Percentiles rank a stretch among this genome's conserved stretches.
phyloP scores from a whole-genome alignment of 2,113 vertebrate genomes.

The Lepisosteus osseus region DNA sequence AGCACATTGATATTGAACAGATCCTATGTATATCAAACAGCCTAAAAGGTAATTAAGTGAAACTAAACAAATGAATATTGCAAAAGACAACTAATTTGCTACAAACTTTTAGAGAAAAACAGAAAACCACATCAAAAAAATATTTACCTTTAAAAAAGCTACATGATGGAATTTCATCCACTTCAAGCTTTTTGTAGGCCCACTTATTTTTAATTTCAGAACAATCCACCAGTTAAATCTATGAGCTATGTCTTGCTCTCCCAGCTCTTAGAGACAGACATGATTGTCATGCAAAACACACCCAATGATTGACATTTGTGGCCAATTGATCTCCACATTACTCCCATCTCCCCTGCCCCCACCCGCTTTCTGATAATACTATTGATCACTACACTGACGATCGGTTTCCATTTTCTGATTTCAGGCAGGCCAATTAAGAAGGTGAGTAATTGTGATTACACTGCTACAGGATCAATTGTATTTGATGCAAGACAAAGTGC shows the following conservation, averaged over 20 bases:
- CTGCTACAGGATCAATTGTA: constrained; percentile 88
- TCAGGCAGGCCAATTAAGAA: constrained; percentile 96
- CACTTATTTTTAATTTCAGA: too few relatives aligned
- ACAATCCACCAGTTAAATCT: not conserved
- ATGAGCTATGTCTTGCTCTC: not conserved
- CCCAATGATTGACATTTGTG: constrained; percentile 74
- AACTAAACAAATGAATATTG: too few relatives aligned
- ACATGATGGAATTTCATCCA: too few relatives aligned
- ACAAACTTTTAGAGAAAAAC: too few relatives aligned
- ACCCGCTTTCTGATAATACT: constrained; percentile 83
- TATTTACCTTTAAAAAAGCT: too few relatives aligned
- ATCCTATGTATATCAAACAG: too few relatives aligned
- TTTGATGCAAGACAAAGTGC: constrained; percentile 80
- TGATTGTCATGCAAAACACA: constrained; percentile 75
- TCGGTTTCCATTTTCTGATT: constrained; percentile 93
- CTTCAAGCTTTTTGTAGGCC: too few relatives aligned
- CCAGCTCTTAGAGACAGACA: constrained; percentile 36
- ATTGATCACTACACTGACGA: constrained; percentile 87
- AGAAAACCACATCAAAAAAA: too few relatives aligned
- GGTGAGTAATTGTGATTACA: constrained; percentile 97
- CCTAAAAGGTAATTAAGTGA: too few relatives aligned
- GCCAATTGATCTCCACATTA: constrained; percentile 83
- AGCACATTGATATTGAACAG: too few relatives aligned
- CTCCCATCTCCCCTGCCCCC: constrained; percentile 73
- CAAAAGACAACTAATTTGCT: too few relatives aligned